phyloP scores from a whole-genome alignment of 2,113 vertebrate species.

The Xenus cinereus region DNA sequence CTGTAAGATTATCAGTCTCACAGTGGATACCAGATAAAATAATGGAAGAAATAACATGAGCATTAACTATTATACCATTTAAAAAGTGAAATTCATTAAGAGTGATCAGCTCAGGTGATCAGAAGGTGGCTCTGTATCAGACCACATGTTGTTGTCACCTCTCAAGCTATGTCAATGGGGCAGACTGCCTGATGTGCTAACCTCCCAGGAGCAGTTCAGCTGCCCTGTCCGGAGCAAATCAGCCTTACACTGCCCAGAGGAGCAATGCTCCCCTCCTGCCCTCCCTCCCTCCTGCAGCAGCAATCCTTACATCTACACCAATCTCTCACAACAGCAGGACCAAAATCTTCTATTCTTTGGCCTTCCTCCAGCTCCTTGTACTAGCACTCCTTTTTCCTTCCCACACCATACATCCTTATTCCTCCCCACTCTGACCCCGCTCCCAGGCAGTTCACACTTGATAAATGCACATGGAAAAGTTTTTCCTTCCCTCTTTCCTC shows the following conservation, averaged over 20 bases:
- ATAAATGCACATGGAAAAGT: background rate
- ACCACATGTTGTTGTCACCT: too few relatives aligned
- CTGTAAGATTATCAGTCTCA: background rate
- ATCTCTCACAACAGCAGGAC: background rate
- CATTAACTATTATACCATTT: background rate
- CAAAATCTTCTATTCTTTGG: background rate
- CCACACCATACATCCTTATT: background rate
- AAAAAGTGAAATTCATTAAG: background rate
- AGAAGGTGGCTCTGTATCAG: background rate
- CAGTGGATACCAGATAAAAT: background rate
- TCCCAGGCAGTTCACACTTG: background rate
- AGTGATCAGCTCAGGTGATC: background rate
- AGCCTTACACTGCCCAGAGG: too few relatives aligned
- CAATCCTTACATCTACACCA: background rate
- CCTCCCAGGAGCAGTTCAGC: background rate
- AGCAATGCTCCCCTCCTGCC: background rate
- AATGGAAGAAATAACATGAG: background rate
- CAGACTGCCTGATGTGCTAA: background rate
- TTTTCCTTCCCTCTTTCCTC: background rate
- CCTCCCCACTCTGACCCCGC: background rate
- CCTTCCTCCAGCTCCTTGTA: background rate
- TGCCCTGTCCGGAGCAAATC: too few relatives aligned
- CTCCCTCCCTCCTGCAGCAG: background rate
- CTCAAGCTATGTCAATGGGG: rapidly evolving
- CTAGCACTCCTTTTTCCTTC: background rate